Conservation (phyloP, 1,140 invertebrate species). For the Atta texana region DNA sequence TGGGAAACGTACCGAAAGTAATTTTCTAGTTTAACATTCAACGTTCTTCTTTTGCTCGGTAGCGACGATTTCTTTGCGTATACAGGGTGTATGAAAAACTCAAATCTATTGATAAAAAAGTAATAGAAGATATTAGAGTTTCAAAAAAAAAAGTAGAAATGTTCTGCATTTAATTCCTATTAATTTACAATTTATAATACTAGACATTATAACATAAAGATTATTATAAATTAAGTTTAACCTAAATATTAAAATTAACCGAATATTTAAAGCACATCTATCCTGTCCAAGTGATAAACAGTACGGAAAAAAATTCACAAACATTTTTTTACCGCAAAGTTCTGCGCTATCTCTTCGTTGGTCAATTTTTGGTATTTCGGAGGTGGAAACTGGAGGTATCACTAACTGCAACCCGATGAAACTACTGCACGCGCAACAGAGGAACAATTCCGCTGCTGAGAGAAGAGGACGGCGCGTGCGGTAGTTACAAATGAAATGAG, state of each 20-base stretch:
- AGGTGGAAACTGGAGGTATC: slow-evolving; percentile 4
- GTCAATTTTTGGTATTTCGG: slow-evolving; percentile 10
- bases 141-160: background rate
- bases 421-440: slow-evolving; percentile 24
- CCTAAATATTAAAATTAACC: background rate
- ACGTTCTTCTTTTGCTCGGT: background rate
- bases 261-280: background rate
- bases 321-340: slow-evolving; percentile 2
- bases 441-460: slow-evolving; percentile 25
- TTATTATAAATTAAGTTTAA: background rate
- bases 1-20: slow-evolving; percentile 2
- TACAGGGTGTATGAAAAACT: background rate
- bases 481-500: slow-evolving; percentile 29
- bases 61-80: background rate
- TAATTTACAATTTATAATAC: background rate
- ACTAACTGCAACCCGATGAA: slow-evolving; percentile 51
- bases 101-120: background rate
- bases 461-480: slow-evolving; percentile 8
- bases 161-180: background rate
- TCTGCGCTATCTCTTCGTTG: background rate
- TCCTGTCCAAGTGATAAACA: background rate
- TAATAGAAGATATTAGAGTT: background rate
- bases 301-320: background rate
- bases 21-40: slow-evolving; percentile 31
- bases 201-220: background rate